phyloP scores from a whole-genome alignment of 1,140 invertebrate species.

The Drosophila simulans region DNA sequence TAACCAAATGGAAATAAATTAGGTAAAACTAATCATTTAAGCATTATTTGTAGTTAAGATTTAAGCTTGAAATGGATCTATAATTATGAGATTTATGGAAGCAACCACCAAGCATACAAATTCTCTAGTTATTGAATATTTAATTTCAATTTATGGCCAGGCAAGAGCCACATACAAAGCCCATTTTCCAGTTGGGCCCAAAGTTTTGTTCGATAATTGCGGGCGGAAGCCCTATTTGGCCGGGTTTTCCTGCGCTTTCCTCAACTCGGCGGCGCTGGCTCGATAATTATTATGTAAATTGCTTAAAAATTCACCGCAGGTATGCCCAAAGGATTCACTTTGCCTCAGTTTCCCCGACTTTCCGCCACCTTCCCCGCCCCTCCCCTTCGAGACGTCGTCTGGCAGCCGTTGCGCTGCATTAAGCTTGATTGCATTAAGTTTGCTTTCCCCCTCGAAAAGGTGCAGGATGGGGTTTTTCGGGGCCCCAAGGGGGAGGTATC shows the following conservation, averaged over 20 bases:
- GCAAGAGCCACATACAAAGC: constrained; percentile 25
- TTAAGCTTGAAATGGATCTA: no score
- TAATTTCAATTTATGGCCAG: constrained; percentile 45
- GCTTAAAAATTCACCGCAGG: constrained; percentile 80
- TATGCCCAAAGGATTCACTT: constrained; percentile 77
- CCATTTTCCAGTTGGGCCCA: constrained; percentile 40
- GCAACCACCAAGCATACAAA: no score
- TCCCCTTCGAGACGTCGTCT: constrained; percentile 35
- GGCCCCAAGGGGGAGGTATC: not conserved
- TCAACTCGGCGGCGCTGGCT: constrained; percentile 36
- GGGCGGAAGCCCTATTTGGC: constrained; percentile 12
- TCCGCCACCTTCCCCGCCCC: not conserved
- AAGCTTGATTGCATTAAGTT: constrained; percentile 82
- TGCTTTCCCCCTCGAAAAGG: constrained; percentile 61
- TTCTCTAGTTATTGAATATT: constrained; percentile 35
- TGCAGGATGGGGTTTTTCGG: not conserved
- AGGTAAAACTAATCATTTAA: not conserved
- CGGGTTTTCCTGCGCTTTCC: constrained; percentile 21
- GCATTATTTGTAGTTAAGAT: no score
- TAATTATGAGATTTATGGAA: no score
- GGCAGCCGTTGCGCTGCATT: constrained; percentile 76
- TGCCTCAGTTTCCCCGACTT: constrained; percentile 33
- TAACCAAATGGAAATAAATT: not conserved
- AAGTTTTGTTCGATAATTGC: constrained; percentile 78
- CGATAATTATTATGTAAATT: constrained; percentile 83